Evolutionary conservation across 1,140 invertebrate species (phyloP).

Genomic region (Pentalonia nigronervosa): DNA sequence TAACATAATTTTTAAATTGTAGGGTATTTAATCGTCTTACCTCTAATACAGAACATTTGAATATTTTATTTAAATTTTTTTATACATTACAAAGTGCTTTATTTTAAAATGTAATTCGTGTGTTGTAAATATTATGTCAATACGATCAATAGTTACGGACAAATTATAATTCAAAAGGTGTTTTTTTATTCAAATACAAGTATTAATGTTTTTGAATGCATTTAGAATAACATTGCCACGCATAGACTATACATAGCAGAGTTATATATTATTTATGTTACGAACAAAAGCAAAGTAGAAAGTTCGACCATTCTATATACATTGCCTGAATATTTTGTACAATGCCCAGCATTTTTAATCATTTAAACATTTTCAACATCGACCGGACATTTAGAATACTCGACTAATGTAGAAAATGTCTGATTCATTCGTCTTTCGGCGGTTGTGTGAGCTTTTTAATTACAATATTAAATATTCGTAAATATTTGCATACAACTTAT

Average conservation of each 20-base stretch:
- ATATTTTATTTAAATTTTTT: not conserved
- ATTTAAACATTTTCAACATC: not conserved
- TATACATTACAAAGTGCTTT: not conserved
- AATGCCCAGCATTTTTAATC: not conserved
- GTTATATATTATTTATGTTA: not conserved
- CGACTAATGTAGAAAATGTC: not conserved
- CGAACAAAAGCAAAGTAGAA: not conserved
- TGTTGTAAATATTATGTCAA: not conserved
- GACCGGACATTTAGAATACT: not conserved
- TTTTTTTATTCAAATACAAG: not conserved
- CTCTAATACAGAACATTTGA: not conserved
- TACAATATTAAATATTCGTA: not conserved
- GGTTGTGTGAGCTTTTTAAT: not conserved
- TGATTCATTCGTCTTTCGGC: not conserved
- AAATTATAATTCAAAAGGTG: not conserved
- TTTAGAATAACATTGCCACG: not conserved
- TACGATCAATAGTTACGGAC: not conserved
- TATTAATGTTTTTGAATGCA: not conserved
- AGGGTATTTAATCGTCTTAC: too few species aligned
- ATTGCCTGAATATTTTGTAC: not conserved
- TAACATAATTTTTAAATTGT: too few species aligned
- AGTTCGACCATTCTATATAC: not conserved
- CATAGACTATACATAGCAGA: not conserved
- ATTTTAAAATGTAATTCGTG: not conserved
- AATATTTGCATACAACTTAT: not conserved